A percentile compares a stretch with the other conserved stretches of the same genome.
Evolutionary conservation across 2,797 vertebrate genomes (phyloP).

Genomic region (Lagorchestes hirsutus): DNA sequence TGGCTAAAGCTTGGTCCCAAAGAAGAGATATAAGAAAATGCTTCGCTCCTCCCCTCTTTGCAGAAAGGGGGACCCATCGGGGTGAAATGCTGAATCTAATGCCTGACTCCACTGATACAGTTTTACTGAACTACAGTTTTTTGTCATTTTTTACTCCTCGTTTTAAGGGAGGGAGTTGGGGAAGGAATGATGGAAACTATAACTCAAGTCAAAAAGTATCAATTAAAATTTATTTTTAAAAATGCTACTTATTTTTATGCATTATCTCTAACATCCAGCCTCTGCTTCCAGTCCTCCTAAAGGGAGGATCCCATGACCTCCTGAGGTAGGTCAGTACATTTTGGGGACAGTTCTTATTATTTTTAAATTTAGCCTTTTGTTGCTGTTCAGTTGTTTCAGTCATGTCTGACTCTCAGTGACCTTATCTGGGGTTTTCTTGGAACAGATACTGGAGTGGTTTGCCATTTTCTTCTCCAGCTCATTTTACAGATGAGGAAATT

Average conservation of each 20-base stretch:
- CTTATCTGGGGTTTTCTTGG: background rate
- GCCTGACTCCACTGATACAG: background rate
- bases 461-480: background rate
- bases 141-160: background rate
- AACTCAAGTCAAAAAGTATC: background rate
- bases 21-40: background rate
- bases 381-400: no score
- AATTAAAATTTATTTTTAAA: background rate
- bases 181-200: background rate
- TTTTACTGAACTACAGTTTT: background rate
- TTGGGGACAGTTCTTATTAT: no score
- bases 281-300: no score
- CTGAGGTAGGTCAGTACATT: no score
- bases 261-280: background rate
- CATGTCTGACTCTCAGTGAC: background rate
- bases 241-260: background rate
- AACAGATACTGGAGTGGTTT: background rate
- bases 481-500: background rate
- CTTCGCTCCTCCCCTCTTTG: no score
- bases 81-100: background rate
- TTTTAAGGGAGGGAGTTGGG: background rate
- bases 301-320: no score
- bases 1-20: background rate
- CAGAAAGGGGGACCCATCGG: background rate
- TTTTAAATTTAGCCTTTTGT: no score